Evolutionary conservation across 2,888 invertebrate species (phyloP).

Genomic region (Subacronicta megacephala): DNA sequence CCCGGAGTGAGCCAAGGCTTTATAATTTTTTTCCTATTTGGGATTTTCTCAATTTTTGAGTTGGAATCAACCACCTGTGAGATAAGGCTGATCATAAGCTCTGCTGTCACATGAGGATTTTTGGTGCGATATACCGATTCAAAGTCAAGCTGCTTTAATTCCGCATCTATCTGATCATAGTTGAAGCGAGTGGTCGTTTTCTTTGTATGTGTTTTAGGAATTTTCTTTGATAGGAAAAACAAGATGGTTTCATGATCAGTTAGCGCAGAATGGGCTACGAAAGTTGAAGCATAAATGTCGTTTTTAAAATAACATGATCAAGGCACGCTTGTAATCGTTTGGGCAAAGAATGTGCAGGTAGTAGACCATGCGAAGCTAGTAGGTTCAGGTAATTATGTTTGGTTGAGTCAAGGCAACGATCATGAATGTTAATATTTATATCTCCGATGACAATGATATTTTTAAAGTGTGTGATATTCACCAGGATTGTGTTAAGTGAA

Average conservation of each 20-base stretch:
- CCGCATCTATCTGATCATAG: constrained; percentile 1
- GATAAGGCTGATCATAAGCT: background rate
- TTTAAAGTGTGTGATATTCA: background rate
- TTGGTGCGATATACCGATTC: background rate
- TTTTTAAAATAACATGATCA: constrained; percentile 13
- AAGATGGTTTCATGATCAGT: constrained; percentile 16
- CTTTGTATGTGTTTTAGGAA: background rate
- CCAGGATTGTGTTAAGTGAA: background rate
- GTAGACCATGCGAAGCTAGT: constrained; percentile 14
- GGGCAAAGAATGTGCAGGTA: constrained; percentile 12
- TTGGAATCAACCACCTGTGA: background rate
- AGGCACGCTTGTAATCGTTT: constrained; percentile 6
- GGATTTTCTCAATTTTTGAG: background rate
- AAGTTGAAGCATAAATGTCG: constrained; percentile 3
- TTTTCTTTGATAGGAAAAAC: constrained; percentile 4
- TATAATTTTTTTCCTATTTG: too few relatives aligned
- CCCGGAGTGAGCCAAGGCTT: too few relatives aligned
- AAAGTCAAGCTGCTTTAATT: constrained; percentile 6
- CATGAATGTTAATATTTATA: constrained; percentile 22
- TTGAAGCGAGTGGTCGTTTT: background rate
- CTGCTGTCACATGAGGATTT: constrained; percentile 4
- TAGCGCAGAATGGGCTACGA: constrained; percentile 13
- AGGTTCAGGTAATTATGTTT: constrained; percentile 11
- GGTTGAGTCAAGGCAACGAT: constrained; percentile 1
- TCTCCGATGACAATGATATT: constrained; percentile 19